phyloP scores from a whole-genome alignment of 2,797 vertebrate species.

The Halcyon leucocephala region DNA sequence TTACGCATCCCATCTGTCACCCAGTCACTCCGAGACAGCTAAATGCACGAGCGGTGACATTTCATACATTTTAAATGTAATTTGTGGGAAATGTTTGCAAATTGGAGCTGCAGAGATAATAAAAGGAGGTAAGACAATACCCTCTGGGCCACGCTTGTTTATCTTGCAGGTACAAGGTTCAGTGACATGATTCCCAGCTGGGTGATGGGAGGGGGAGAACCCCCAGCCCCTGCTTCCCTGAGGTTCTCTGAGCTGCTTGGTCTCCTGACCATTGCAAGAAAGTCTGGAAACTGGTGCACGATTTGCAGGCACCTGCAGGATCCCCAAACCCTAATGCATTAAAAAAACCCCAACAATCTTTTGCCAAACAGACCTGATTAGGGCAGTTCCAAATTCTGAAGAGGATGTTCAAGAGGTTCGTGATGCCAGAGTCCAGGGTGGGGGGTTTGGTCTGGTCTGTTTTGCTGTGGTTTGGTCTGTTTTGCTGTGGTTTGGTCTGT shows the following conservation, averaged over 20 bases:
- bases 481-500: neutral
- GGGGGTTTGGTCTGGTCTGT: too few relatives aligned
- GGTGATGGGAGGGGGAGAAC: fast-evolving
- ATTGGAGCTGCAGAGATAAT: neutral
- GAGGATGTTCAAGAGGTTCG: neutral
- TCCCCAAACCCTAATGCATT: neutral
- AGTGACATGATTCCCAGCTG: fast-evolving
- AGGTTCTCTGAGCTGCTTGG: fast-evolving
- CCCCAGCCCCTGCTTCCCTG: fast-evolving
- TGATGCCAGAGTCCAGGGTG: neutral
- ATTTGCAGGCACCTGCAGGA: neutral
- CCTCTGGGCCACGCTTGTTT: neutral
- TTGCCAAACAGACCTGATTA: fast-evolving
- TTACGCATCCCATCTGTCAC: conserved; percentile 1
- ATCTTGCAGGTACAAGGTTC: neutral
- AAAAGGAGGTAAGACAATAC: neutral
- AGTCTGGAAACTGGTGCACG: fast-evolving
- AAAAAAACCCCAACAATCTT: neutral
- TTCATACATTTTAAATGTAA: conserved; percentile 38
- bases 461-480: too few relatives aligned
- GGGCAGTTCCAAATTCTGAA: neutral
- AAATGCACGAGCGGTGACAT: neutral
- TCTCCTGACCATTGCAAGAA: neutral
- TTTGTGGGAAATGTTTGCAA: neutral
- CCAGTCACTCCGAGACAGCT: neutral